phyloP scores from a whole-genome alignment of 2,113 vertebrate species.

The Pterocles burchelli region DNA sequence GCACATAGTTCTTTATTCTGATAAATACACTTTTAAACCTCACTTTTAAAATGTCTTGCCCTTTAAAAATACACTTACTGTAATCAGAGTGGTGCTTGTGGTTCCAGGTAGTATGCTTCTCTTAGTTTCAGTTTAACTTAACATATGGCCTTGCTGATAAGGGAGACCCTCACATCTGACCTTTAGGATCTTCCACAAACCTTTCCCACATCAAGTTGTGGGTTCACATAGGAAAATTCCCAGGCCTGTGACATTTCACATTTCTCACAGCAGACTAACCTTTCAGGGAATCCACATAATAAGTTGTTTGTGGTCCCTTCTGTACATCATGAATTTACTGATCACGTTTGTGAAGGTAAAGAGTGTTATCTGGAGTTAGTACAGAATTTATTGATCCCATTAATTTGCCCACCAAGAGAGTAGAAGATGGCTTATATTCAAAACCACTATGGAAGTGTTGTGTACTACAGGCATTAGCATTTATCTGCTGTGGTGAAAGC shows the following conservation, averaged over 20 bases:
- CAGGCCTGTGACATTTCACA: constrained; percentile 50
- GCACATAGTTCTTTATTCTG: background rate
- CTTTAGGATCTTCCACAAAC: constrained; percentile 12
- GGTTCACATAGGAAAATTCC: constrained; percentile 1
- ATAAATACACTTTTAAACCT: background rate
- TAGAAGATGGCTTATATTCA: background rate
- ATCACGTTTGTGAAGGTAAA: constrained; percentile 15
- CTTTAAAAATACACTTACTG: constrained; percentile 32
- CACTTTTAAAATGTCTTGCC: background rate
- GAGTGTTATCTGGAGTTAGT: constrained; percentile 17
- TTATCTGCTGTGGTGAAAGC: constrained; percentile 60
- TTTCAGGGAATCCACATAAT: constrained; percentile 63
- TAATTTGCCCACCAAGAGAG: constrained; percentile 40
- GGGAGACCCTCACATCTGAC: constrained; percentile 21
- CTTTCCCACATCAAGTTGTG: background rate
- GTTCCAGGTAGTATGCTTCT: constrained; percentile 8
- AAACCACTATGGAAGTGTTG: constrained; percentile 34
- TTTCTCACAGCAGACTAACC: constrained; percentile 51
- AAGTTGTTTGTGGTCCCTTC: constrained; percentile 25
- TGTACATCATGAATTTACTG: constrained; percentile 34
- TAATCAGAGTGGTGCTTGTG: background rate
- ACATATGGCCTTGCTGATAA: background rate
- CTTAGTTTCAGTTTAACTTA: constrained; percentile 56
- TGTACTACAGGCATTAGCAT: constrained; percentile 35
- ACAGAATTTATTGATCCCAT: constrained; percentile 60